Base-by-base conservation (phyloP, 2,797 vertebrate species). In the Toxotes lorentzi region DNA sequence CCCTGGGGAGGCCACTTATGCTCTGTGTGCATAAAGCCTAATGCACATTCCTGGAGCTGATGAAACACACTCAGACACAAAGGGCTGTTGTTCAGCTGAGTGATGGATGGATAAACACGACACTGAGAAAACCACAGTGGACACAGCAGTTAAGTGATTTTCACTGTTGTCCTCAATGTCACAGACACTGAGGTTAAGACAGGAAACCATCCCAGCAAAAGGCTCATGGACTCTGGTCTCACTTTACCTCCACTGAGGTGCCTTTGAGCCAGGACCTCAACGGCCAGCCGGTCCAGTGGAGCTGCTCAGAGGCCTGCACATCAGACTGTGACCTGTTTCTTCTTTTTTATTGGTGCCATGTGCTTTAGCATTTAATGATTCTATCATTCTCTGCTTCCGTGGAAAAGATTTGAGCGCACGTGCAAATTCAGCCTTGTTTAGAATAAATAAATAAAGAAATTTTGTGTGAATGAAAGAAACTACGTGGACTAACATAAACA, bases 101-200 rank as follows among this genome's bases (percentile, higher is more conserved):
- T 21, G 41, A 61, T 19, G 53, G 14, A n/a, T 66, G 56, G 34
- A 43, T 65, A 70, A 64, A 62, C 27, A 50, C n/a, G 41, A 41
- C 65, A 27, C 51, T 23, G 21, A 24, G 50, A 6, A 13, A 9
- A 40, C 40, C 40, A 13, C 10, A 7, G 43, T 27, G 11, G 13
- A 14, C 10, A 5, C 16, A 24, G 24, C 6, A 14, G 14, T 27
- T 14, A 53, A 53, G 7, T 16, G 23, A 27, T 53, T 27, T 24
- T 53, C 50, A 53, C 11, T 27, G 27, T 53, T 27, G 5, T 4
- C 4, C 4, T 48, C 47, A 48, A n/a, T 23, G 11, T n/a, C 7
- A 10, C 21, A 50, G 47, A 50, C 45, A 19, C 6, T 21, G 17
- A 7, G 17, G 17, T 50, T n/a, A 10, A 23, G 21, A 50, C n/a